Base-by-base conservation (phyloP, 2,888 invertebrate species). In the Apomyelois bistriatella region DNA sequence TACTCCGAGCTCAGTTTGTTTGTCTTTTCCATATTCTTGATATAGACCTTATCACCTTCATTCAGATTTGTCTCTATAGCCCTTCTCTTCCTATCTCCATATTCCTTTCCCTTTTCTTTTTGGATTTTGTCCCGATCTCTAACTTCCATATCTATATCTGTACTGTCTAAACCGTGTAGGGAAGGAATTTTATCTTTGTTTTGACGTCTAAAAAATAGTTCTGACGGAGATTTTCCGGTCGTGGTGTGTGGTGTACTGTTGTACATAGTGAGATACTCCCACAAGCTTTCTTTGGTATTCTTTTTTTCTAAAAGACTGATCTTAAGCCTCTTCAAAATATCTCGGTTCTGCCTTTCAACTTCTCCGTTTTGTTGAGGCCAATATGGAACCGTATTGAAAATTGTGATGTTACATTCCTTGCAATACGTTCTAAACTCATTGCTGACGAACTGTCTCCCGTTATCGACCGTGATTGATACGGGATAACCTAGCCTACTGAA, bases 321-420 rank as follows among this genome's bases (percentile, higher is more conserved):
- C 16, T 57, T 60, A 0, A 70, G 42, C 0, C 69, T 47, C 41
- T 71, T 68, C 2, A 67, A 0, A 0, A 68, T 67, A 32, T 66
- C 64, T 3, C 68, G 4, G n/a, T 71, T 69, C 52, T 70, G 68
- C 0, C 68, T 22, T 17, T 72, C 66, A 0, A 72, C 66, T 42
- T 69, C 66, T 0, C 68, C 68, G 40, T 66, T 68, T 38, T 42
- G 41, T 53, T 68, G 68, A 0, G 68, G 67, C 64, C 65, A 68
- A 12, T 70, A 70, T 0, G 65, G 66, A 0, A 66, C 35, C 0
- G 62, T 57, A 47, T 58, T 54, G 28, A 43, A 59, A 15, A 64
- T 42, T 5, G 1, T 57, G 1, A 68, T 68, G n/a, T 52, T 47
- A 0, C 53, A 40, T 13, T 64, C 55, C 1, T 1, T 2, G 13